phyloP scores from a whole-genome alignment of 2,113 vertebrate species.

The Eclectus roratus region DNA sequence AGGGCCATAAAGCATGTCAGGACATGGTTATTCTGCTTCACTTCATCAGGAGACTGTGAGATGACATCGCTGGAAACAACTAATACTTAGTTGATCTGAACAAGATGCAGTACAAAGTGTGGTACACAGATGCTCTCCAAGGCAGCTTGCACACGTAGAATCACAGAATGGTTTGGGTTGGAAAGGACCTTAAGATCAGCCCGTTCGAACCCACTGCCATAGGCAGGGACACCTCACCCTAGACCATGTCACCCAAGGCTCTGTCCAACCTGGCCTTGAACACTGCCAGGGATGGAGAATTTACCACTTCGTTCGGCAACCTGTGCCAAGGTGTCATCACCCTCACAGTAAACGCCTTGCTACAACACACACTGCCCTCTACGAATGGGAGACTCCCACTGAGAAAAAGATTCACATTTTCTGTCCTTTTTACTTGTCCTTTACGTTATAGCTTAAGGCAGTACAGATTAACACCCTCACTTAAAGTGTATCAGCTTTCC shows the following conservation, averaged over 20 bases:
- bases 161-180: not conserved
- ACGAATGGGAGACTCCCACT: not conserved
- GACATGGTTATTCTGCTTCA: not conserved
- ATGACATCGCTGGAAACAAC: not conserved
- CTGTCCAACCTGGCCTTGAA: not conserved
- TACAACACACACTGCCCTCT: not conserved
- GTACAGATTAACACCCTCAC: not conserved
- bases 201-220: not conserved
- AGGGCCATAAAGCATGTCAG: not conserved
- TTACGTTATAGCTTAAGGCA: not conserved
- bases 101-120: rapidly evolving
- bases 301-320: not conserved
- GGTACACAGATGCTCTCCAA: not conserved
- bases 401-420: not conserved
- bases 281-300: not conserved
- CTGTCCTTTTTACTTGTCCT: not conserved
- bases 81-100: not conserved
- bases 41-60: not conserved
- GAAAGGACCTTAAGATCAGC: not conserved
- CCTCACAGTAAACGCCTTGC: not conserved
- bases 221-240: not conserved
- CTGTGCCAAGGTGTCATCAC: not conserved
- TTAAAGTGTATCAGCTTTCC: not conserved
- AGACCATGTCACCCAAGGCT: not conserved
- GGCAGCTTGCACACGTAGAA: not conserved